Evolutionary conservation across 1,140 invertebrate species (phyloP).

Genomic region (Neelides sp.): DNA sequence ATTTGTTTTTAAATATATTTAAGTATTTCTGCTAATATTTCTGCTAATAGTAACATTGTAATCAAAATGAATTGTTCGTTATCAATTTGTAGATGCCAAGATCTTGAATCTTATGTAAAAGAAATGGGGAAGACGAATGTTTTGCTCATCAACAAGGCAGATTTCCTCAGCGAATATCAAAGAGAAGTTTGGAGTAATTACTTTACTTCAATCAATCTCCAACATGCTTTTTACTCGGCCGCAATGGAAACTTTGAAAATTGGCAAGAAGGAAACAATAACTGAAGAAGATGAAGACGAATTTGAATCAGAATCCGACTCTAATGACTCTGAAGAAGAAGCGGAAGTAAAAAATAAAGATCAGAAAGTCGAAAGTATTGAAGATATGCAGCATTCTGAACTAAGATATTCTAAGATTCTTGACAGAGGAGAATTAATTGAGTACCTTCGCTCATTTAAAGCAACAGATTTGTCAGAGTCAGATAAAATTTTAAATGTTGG

Average conservation of each 20-base stretch:
- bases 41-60: neutral
- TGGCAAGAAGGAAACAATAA: slow-evolving; percentile 32
- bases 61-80: neutral
- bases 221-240: slow-evolving; percentile 75
- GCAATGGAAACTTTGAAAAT: slow-evolving; percentile 42
- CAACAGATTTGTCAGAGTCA: slow-evolving; percentile 37
- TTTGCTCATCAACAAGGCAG: slow-evolving; percentile 92
- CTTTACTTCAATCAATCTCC: slow-evolving; percentile 55
- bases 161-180: slow-evolving; percentile 71
- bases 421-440: slow-evolving; percentile 40
- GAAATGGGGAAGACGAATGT: slow-evolving; percentile 77
- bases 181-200: slow-evolving; percentile 75
- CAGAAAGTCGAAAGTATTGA: neutral
- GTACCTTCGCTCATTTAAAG: slow-evolving; percentile 54
- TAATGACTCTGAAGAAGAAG: slow-evolving; percentile 29
- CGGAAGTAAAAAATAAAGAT: slow-evolving; percentile 9
- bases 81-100: slow-evolving; percentile 52
- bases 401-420: slow-evolving; percentile 24
- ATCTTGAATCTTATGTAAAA: slow-evolving; percentile 85
- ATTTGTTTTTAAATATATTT: neutral
- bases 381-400: slow-evolving; percentile 9
- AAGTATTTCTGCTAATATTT: neutral
- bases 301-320: slow-evolving; percentile 38
- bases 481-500: slow-evolving; percentile 61
- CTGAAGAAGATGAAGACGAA: slow-evolving; percentile 35